These are phyloP conservation scores for Oryzias curvinotus DNA, from an alignment of 2,113 vertebrate genomes.

Conservation along the genomic window DNA sequence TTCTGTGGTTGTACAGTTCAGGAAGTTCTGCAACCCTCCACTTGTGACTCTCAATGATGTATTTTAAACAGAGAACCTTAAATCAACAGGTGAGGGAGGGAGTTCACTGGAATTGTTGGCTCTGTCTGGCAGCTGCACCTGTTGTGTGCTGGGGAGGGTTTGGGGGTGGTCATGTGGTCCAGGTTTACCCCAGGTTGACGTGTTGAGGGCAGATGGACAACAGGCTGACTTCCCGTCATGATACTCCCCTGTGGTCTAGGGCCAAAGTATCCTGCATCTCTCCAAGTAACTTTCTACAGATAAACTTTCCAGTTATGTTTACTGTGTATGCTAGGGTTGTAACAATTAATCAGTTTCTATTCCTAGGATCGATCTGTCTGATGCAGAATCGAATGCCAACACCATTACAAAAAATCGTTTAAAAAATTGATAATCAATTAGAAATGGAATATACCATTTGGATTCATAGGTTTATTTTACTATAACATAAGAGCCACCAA, in stretches of 20 bases:
- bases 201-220: conserved; percentile 69
- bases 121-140: conserved; percentile 54
- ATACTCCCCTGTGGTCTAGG: conserved; percentile 33
- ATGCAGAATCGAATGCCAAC: no score
- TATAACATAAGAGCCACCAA: no score
- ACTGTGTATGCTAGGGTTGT: not conserved
- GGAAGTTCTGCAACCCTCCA: conserved; percentile 1
- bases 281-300: conserved; percentile 26
- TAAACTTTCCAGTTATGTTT: conserved; percentile 9
- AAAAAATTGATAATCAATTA: no score
- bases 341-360: no score
- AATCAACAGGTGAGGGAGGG: conserved; percentile 13
- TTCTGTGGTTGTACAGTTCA: conserved; percentile 23
- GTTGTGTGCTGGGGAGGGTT: conserved; percentile 34
- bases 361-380: no score
- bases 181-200: conserved; percentile 46
- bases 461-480: no score
- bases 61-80: conserved; percentile 28
- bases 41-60: conserved; percentile 31
- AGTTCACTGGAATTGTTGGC: conserved; percentile 15
- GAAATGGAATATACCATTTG: no score
- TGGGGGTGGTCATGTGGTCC: conserved; percentile 2
- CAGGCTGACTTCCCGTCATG: conserved; percentile 48
- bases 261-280: conserved; percentile 42
- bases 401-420: no score